A percentile compares a stretch with the other conserved stretches of the same genome.
Evolutionary conservation across 2,797 vertebrate genomes (phyloP).

Genomic region (Glyptemys insculpta): DNA sequence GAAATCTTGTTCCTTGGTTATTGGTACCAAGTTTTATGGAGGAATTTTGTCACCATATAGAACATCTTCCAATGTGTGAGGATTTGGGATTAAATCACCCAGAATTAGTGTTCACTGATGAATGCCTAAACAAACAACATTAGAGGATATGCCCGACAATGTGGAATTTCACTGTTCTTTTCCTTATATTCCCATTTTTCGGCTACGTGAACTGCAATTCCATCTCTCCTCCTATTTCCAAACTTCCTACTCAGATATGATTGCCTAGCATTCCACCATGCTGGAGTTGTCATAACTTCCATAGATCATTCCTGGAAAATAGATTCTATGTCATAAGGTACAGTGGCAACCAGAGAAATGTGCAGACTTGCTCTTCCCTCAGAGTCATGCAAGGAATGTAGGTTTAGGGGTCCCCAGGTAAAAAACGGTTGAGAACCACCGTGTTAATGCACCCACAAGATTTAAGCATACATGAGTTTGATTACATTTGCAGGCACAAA

Average conservation of each 20-base stretch:
- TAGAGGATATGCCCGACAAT: not conserved
- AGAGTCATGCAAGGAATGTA: not conserved
- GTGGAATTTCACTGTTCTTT: not conserved
- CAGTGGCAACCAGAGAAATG: not conserved
- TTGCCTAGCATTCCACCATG: not conserved
- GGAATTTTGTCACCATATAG: conserved; percentile 1
- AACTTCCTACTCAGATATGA: conserved; percentile 16
- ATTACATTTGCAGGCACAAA: fast-evolving
- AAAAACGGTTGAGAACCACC: not conserved
- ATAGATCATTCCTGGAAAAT: not conserved
- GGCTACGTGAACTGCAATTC: not conserved
- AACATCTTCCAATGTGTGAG: conserved; percentile 15
- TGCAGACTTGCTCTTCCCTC: not conserved
- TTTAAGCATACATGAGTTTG: not conserved
- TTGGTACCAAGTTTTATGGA: not conserved
- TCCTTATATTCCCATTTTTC: not conserved
- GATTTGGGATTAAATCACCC: not conserved
- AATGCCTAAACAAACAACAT: not conserved
- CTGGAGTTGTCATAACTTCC: not conserved
- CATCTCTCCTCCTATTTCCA: not conserved
- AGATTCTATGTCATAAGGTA: not conserved
- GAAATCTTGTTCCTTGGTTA: not conserved
- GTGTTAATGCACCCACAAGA: not conserved
- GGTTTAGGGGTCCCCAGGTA: no score
- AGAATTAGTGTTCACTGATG: not conserved